A percentile compares a stretch with the other conserved stretches of the same genome.
These are phyloP conservation scores for Bryconaethiops microstoma DNA, from an alignment of 2,797 vertebrate species.

Conservation along the genomic window DNA sequence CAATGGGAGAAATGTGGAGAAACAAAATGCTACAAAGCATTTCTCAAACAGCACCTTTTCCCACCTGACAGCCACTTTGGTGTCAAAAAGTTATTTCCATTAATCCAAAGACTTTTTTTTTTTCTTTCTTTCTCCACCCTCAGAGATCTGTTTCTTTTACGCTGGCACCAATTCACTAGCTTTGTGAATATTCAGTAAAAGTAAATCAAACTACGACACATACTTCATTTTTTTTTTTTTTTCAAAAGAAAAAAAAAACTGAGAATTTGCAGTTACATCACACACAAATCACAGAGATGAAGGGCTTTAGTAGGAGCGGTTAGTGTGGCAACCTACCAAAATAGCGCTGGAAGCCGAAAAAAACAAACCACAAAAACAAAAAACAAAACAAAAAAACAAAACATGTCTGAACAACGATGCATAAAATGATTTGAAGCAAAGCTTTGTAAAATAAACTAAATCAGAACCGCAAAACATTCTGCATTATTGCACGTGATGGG, in stretches of 20 bases:
- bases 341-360: not conserved
- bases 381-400: not conserved
- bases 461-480: not conserved
- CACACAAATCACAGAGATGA: slow-evolving; percentile 5
- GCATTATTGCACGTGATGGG: slow-evolving; percentile 40
- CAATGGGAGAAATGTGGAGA: not conserved
- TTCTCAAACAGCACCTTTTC: not conserved
- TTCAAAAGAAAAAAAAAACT: slow-evolving; percentile 56
- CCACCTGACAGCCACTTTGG: not conserved
- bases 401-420: not conserved
- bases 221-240: no score
- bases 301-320: slow-evolving; percentile 7
- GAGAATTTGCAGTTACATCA: slow-evolving; percentile 63
- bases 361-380: no score
- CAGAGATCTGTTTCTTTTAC: slow-evolving; percentile 62
- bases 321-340: not conserved
- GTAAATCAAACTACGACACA: slow-evolving; percentile 66
- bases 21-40: slow-evolving; percentile 1
- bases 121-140: not conserved
- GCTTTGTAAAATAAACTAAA: slow-evolving; percentile 20
- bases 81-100: slow-evolving; percentile 34
- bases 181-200: slow-evolving; percentile 71
- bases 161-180: slow-evolving; percentile 64
- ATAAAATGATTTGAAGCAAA: not conserved
- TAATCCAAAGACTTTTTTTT: slow-evolving; percentile 66